Percentiles rank a stretch among this genome's conserved stretches.
phyloP scores from a whole-genome alignment of 2,888 invertebrate species.

The Eristalinus aeneus region DNA sequence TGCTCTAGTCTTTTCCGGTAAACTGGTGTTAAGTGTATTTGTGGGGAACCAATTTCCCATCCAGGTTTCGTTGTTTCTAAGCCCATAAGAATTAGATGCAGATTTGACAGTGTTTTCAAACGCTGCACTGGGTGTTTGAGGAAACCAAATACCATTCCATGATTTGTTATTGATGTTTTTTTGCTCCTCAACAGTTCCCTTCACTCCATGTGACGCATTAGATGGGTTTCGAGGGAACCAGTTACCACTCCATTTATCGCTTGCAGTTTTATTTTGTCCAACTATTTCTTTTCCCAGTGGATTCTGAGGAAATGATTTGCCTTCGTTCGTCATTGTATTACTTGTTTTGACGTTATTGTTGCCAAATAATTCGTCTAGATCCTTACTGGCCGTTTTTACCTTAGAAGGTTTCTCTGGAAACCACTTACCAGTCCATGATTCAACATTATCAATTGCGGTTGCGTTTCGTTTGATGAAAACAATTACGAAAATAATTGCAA shows the following conservation, averaged over 20 bases:
- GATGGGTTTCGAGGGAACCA: too few species aligned
- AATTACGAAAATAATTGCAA: neutral
- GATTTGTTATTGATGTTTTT: slow-evolving; percentile 41
- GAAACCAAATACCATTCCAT: slow-evolving; percentile 80
- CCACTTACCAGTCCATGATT: slow-evolving; percentile 79
- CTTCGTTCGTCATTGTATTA: slow-evolving; percentile 67
- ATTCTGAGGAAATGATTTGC: slow-evolving; percentile 77
- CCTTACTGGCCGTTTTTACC: slow-evolving; percentile 52
- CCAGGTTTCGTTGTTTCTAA: slow-evolving; percentile 49
- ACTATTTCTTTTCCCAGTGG: neutral
- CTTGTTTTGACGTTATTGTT: neutral
- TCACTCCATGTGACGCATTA: too few species aligned
- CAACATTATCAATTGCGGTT: slow-evolving; percentile 34
- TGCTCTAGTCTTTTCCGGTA: neutral
- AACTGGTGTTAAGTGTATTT: neutral
- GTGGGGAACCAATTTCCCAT: slow-evolving; percentile 75
- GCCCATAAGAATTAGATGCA: neutral
- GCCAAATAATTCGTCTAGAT: slow-evolving; percentile 29
- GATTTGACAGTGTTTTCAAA: neutral
- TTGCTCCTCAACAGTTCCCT: too few species aligned
- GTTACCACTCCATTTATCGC: too few species aligned
- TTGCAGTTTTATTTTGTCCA: neutral
- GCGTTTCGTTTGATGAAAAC: neutral
- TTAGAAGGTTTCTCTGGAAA: slow-evolving; percentile 78
- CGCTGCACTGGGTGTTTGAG: slow-evolving; percentile 74